Base-by-base conservation (phyloP, 1,140 invertebrate genomes). In the Sitobion miscanthi region DNA sequence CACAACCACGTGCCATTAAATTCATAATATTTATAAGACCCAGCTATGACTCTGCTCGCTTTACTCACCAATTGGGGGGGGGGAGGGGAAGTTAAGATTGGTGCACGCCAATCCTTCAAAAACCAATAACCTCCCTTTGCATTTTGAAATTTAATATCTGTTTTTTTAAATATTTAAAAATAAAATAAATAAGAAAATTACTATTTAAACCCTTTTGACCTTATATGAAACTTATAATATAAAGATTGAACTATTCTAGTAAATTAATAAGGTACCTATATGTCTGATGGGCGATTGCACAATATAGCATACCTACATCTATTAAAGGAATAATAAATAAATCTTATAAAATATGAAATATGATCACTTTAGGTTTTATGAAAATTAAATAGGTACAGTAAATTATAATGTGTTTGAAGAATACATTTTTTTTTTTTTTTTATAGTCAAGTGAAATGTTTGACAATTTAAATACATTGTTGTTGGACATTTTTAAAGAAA, bases 391-490 rank as follows among this genome's bases (percentile, higher is more conserved):
- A 42, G 38, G 38, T 9, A 21, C 42, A 49, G 17, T 87, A 49
- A 87, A 17, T 87, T 49, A 87, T 87, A n/a, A n/a, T 30, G 5
- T 45, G 21, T 17, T 14, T 20, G 23, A 77, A 54, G 8, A 38
- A 21, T 38, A 21, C 7, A n/a, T 30, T 20, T 38, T 82, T 21
- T 20, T 83, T 45, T n/a, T 38, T 14, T 30, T 85, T 25, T 42
- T 85, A 88, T 38, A 90, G 88, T 90, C 88, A 2, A 30, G 45
- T 92, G 11, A 82, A 52, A 85, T 92, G 91, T 92, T 83, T 25
- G 91, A 92, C 49, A 83, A 83, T 82, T 83, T 92, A 23, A 92
- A 92, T 38, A 38, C 91, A 45, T 5, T 92, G 35, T 25, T 82
- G 25, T 25, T 92, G 47, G 91, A 92, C 7, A 92, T 52, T 52